Evolutionary conservation across 1,140 invertebrate genomes (phyloP), one percentile per base, ranked within the genome.

Genomic region (Eulimnadia texana): DNA sequence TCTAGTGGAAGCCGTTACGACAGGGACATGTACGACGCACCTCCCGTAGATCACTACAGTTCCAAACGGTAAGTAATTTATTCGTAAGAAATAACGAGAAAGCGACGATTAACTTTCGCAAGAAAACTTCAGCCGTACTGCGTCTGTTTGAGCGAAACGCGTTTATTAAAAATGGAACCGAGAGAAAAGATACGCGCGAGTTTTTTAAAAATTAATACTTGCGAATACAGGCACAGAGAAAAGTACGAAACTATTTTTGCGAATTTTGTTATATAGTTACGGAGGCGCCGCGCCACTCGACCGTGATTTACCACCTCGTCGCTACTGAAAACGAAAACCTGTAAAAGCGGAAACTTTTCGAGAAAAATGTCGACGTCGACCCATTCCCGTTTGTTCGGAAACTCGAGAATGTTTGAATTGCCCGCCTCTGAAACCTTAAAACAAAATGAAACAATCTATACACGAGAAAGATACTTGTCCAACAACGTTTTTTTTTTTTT

Each of bases 21-120:
- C 33, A 27, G 55, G 27, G 55, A 57, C 28, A 20, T 33, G 28
- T 57, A 57, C 28, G 55, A 57, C 22, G 27, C 55, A 6, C 27
- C 28, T 23, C 52, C 55, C 27, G 27, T 33, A n/a, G 55, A 57
- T 20, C 55, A 23, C 6, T 57, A 57, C 55, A 33, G 55, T 33
- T 57, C 55, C 22, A 57, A 33, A 57, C 55, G 55, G 55, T 57
- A 57, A 57, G 55, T 33, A 28, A 54, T 54, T n/a, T 54, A 23
- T 24, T 25, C 23, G 52, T 10, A 52, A 52, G 6, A 22, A 20
- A 6, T 51, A 9, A 23, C 16, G 2, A 25, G n/a, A 52, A 52
- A 19, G 24, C 22, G 24, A 13, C 16, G 20, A 22, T 20, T 52
- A 11, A 23, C 20, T 52, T 52, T 52, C 20, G 20, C 52, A 27